Base-by-base conservation (phyloP, 2,797 vertebrate genomes). In the Fistularia tabacaria region DNA sequence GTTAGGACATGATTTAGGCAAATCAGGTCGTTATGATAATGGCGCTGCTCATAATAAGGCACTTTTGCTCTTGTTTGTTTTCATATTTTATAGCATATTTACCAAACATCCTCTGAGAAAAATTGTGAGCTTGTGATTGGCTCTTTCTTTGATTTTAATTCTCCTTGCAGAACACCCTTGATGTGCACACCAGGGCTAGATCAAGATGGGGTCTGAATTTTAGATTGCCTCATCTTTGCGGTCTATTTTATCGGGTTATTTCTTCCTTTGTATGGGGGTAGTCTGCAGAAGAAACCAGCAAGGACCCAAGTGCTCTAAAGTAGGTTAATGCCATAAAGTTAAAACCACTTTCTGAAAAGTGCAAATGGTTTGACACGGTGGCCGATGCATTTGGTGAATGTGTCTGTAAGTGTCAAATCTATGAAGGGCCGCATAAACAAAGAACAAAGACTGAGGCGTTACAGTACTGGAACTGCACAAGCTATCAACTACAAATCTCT, bases 11-110 rank as follows among this genome's bases (percentile, higher is more conserved):
- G 79, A 82, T 88, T 86, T 86, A 78, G 66, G 82, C 83, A 89
- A 89, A 92, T 88, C 84, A 84, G 87, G 77, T 81, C 71, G 65
- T 90, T 91, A 88, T 82, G 82, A 82, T 88, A 90, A 91, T 88
- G 71, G 52, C 68, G 56, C 66, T 69, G 72, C 74, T 84, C 57
- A 85, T 90, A 90, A 92, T 81, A 87, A 90, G 82, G 58, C 80
- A 62, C 73, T 85, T 87, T 89, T 87, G 78, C 73, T 83, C 75
- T 77, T 87, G 80, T 90, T 91, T 90, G 85, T 89, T 87, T 90
- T 79, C 66, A 71, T 83, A 81, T 87, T 85, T 80, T 73, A 60
- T 50, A 25, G 53, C 74, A 54, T 85, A 84, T 85, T 85, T 83
- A 76, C 67, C 72, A 84, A 74, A 54, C 71, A 75, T 84, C 78